Base-by-base conservation (phyloP, 2,888 invertebrate genomes). In the Dyspetes luteomarginatus region DNA sequence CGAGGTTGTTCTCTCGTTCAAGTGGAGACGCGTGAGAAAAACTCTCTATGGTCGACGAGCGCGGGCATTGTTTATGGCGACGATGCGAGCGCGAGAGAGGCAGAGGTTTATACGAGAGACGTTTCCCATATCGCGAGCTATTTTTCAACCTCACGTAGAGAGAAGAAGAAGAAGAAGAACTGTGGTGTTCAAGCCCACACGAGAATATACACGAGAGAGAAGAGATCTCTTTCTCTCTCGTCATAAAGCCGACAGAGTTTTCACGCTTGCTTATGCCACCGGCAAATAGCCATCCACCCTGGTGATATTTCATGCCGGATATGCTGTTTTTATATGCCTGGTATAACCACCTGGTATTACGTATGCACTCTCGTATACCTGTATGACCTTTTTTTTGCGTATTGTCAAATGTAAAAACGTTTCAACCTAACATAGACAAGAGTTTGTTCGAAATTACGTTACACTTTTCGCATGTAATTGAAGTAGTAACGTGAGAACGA, bases 121-220 rank as follows among this genome's bases (percentile, higher is more conserved):
- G 82, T 85, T 84, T 82, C 84, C 80, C 82, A 85, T 87, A 85
- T 84, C 82, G 82, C 77, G 82, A 81, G 82, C 84, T 73, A 87
- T 87, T 87, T 87, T 85, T 87, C 85, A 86, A 83, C 67, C 78
- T 78, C 80, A 82, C 81, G 43, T 36, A 45, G 64, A 55, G 43
- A 41, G 24, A 62, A 48, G 62, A 65, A 48, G 30, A 65, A 48
- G 30, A 30, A 64, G 62, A 62, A 64, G 64, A 62, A 50, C 28
- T 15, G 24, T 4, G 24, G 22, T 12, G 41, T 52, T 24, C 43
- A 48, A 36, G 22, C 48, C 55, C 15, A 43, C 7, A 45, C 56
- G 9, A 26, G 24, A 12, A 36, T 26, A 41, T 17, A 41, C 7
- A 41, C 7, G 56, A 74, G 76, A 36, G 36, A 12, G 48, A 85